Conservation (phyloP, 2,113 vertebrate genomes). For the Helogale parvula region DNA sequence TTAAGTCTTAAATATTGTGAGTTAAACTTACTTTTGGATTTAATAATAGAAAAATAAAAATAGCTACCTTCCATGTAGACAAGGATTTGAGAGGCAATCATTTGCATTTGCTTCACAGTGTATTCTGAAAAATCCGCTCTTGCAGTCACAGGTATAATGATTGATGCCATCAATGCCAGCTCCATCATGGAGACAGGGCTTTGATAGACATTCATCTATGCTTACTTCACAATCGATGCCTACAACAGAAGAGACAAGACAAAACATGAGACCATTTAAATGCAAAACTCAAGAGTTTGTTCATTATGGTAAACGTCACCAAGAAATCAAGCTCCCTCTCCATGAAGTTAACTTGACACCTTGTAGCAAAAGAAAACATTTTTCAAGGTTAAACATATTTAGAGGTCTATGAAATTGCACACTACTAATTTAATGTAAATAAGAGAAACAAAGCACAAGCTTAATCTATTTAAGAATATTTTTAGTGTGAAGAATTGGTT, state of each 20-base stretch:
- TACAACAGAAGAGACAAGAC: slow-evolving; percentile 72
- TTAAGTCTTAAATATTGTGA: slow-evolving; percentile 75
- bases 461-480: background rate
- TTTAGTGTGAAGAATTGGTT: background rate
- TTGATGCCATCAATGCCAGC: slow-evolving; percentile 83
- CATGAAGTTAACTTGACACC: background rate
- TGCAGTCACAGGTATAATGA: slow-evolving; percentile 87
- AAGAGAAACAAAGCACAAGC: background rate
- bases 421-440: background rate
- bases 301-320: background rate
- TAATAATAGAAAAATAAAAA: slow-evolving; percentile 79
- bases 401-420: background rate
- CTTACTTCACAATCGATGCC: slow-evolving; percentile 86
- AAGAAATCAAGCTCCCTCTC: background rate
- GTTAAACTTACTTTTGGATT: slow-evolving; percentile 63
- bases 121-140: slow-evolving; percentile 84
- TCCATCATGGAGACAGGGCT: slow-evolving; percentile 87
- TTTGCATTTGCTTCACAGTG: slow-evolving; percentile 88
- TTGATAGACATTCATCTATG: slow-evolving; percentile 87
- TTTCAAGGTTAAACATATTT: background rate
- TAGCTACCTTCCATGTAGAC: slow-evolving; percentile 89
- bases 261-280: background rate
- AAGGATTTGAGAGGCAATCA: slow-evolving; percentile 89
- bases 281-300: slow-evolving; percentile 17
- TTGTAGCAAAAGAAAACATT: background rate